Percentiles rank a stretch among this genome's conserved stretches.
phyloP scores from a whole-genome alignment of 2,888 invertebrate genomes.

The Morpho deidamia region DNA sequence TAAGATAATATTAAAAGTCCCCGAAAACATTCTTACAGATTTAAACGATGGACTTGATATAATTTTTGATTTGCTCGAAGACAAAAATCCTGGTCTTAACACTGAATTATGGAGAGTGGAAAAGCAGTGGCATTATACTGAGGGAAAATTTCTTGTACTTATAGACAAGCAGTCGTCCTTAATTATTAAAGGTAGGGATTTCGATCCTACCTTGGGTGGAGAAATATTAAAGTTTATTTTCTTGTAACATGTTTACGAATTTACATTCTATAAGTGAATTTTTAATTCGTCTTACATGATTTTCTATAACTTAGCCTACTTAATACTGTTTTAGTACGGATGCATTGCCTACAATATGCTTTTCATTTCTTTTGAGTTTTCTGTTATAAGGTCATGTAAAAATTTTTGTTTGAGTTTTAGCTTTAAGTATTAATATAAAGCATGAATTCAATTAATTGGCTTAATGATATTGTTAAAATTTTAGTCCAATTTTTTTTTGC shows the following conservation, averaged over 20 bases:
- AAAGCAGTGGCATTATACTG: constrained; percentile 40
- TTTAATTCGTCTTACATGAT: background rate
- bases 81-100: constrained; percentile 61
- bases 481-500: too few species aligned
- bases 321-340: background rate
- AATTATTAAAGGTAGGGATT: constrained; percentile 46
- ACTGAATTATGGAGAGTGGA: constrained; percentile 56
- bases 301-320: background rate
- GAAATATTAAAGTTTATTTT: constrained; percentile 53
- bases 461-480: too few species aligned
- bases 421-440: too few species aligned
- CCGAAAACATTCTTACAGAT: constrained; percentile 48
- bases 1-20: constrained; percentile 52
- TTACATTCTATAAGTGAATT: background rate
- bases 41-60: constrained; percentile 56
- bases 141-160: constrained; percentile 47
- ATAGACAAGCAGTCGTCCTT: constrained; percentile 52
- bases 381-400: too few species aligned
- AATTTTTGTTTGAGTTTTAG: too few species aligned
- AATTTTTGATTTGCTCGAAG: constrained; percentile 58
- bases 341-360: too few species aligned
- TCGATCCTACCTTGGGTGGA: constrained; percentile 50
- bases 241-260: constrained; percentile 24
- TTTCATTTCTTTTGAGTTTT: too few species aligned
- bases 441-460: too few species aligned